phyloP scores from a whole-genome alignment of 2,888 invertebrate genomes.

The Eucera pruinosa region DNA sequence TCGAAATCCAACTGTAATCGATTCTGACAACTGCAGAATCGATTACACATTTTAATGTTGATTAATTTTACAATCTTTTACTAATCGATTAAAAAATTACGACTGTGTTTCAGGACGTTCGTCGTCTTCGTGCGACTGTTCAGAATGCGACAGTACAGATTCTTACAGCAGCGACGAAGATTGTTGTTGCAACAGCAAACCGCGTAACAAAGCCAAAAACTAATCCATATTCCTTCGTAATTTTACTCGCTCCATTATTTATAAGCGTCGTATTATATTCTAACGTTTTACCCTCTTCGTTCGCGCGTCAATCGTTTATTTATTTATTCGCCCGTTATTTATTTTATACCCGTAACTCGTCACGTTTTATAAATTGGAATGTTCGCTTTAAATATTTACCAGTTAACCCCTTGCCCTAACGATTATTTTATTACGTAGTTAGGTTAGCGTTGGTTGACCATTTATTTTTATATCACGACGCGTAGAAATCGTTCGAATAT shows the following conservation, averaged over 20 bases:
- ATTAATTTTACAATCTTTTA: background rate
- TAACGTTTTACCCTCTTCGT: background rate
- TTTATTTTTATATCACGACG: too few relatives aligned
- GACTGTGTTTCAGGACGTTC: constrained; percentile 40
- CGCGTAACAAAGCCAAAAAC: background rate
- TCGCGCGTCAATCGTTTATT: background rate
- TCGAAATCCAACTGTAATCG: too few relatives aligned
- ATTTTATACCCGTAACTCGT: constrained; percentile 5
- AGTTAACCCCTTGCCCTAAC: too few relatives aligned
- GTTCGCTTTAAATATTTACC: too few relatives aligned
- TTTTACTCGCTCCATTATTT: background rate
- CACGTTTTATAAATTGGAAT: too few relatives aligned
- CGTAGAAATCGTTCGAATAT: too few relatives aligned
- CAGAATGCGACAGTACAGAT: constrained; percentile 35
- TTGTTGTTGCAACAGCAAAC: constrained; percentile 40
- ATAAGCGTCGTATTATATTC: too few relatives aligned
- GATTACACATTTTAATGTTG: too few relatives aligned
- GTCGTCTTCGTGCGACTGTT: constrained; percentile 45
- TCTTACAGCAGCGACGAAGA: constrained; percentile 53
- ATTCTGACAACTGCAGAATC: too few relatives aligned
- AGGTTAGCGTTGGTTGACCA: too few relatives aligned
- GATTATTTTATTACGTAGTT: too few relatives aligned
- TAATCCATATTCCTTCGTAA: background rate
- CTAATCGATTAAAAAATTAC: background rate
- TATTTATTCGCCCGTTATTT: constrained; percentile 1